phyloP scores from a whole-genome alignment of 2,888 invertebrate genomes.

The Mermis nigrescens region DNA sequence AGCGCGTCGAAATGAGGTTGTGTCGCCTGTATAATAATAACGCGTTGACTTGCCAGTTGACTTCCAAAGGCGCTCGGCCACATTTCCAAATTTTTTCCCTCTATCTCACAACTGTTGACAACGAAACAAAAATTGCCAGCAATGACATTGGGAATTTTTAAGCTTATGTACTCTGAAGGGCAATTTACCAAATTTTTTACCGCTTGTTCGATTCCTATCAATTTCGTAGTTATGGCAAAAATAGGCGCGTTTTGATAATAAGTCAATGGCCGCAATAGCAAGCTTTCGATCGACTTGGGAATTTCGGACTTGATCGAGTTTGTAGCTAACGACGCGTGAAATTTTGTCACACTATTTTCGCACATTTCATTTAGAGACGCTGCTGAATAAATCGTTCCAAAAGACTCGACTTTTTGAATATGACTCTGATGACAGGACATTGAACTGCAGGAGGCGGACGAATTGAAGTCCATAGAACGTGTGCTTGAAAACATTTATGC shows the following conservation, averaged over 20 bases:
- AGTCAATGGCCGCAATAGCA: conserved; percentile 2
- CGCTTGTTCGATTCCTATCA: conserved; percentile 31
- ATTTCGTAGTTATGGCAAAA: conserved; percentile 30
- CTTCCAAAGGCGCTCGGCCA: conserved; percentile 27
- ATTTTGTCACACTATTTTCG: no score
- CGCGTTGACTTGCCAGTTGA: conserved; percentile 30
- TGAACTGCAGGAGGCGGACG: no score
- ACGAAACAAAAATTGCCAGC: conserved; percentile 31
- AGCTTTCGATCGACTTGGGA: no score
- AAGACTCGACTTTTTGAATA: no score
- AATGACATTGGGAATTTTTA: conserved; percentile 26
- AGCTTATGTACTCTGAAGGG: conserved; percentile 25
- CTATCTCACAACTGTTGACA: conserved; percentile 28
- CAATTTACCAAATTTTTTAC: conserved; percentile 29
- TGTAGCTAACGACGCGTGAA: no score
- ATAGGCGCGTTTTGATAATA: conserved; percentile 27
- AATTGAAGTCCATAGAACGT: no score
- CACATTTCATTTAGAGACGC: no score
- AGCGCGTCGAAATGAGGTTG: conserved; percentile 28
- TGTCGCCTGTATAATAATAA: conserved; percentile 27
- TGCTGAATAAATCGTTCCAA: no score
- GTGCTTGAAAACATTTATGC: no score
- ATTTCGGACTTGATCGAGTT: no score
- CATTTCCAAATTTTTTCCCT: conserved; percentile 24
- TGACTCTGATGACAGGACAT: no score